Percentiles rank a stretch among this genome's conserved stretches.
Evolutionary conservation across 2,797 vertebrate species (phyloP).

Genomic region (Anolis apletophallus): DNA sequence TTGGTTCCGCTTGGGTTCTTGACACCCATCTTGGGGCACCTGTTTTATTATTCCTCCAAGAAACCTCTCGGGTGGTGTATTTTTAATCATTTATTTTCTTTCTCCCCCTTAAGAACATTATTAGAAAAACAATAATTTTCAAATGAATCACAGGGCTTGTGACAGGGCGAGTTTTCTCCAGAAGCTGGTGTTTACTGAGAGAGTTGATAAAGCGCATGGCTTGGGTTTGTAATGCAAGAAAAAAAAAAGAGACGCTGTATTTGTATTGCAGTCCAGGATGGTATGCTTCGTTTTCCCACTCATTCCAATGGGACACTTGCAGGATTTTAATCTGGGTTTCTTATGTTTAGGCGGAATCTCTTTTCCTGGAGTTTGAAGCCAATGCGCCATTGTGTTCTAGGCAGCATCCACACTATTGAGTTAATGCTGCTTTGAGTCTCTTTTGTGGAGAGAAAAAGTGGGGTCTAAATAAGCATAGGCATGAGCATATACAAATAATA

Average conservation of each 20-base stretch:
- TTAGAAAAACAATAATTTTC: constrained; percentile 48
- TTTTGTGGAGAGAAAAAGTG: no score
- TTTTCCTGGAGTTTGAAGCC: no score
- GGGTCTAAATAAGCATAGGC: no score
- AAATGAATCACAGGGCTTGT: not conserved
- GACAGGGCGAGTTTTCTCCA: not conserved
- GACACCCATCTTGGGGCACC: constrained; percentile 24
- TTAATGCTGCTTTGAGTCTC: no score
- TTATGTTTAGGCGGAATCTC: no score
- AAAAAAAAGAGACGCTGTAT: not conserved
- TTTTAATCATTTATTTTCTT: no score
- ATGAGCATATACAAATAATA: no score
- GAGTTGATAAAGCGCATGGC: not conserved
- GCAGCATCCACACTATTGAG: no score
- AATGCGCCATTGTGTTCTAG: no score
- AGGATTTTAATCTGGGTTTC: not conserved
- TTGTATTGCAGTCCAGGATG: not conserved
- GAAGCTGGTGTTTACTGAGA: not conserved
- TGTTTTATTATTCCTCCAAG: not conserved
- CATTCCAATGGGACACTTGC: not conserved
- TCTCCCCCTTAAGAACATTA: constrained; percentile 30
- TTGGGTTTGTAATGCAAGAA: not conserved
- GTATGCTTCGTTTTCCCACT: not conserved
- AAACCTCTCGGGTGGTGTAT: not conserved
- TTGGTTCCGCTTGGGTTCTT: constrained; percentile 40